Evolutionary conservation across 2,888 invertebrate species (phyloP), one percentile per base, ranked within the genome.

Genomic region (Parthenolecanium corni): DNA sequence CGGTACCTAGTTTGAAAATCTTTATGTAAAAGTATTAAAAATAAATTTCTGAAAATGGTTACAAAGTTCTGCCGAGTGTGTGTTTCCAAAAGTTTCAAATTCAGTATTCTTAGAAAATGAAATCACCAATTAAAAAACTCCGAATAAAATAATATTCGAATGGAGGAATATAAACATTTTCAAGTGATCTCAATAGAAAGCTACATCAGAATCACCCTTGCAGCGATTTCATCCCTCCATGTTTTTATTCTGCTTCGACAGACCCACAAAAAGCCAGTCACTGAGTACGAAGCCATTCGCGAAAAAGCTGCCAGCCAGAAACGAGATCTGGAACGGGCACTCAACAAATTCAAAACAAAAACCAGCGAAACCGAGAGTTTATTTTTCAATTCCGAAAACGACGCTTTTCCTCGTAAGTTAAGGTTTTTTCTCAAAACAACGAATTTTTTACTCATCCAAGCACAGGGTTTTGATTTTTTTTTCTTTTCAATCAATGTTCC

Each of bases 221-320:
- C n/a, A n/a, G n/a, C n/a, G n/a, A n/a, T 44, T 23, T 9, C 40
- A 2, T 40, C n/a, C n/a, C 21, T 62, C n/a, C 23, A 31, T 56
- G 36, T 23, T 21, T 40, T 4, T 25, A 21, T 53, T 64, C 56
- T 64, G 63, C 66, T 66, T 68, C 71, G 73, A 42, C 73, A 90
- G 88, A 94, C 94, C 0, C 90, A 94, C 71, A 93, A 92, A 73
- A 93, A 94, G 76, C 94, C 94, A 38, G 87, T 92, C 2, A 92
- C 93, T 3, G 96, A 96, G 73, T 96, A 96, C 75, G 93, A 95
- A 78, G 87, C 92, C 0, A 91, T 95, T 56, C 78, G 96, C 69
- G 95, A 96, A 75, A 94, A 94, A 71, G 89, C 91, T 44, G 93
- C 95, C 0, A 82, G 82, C 53, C 95, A 96, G 71, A 95, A 95